Conservation (phyloP, 2,113 vertebrate species). For the Grammomys dolichurus region DNA sequence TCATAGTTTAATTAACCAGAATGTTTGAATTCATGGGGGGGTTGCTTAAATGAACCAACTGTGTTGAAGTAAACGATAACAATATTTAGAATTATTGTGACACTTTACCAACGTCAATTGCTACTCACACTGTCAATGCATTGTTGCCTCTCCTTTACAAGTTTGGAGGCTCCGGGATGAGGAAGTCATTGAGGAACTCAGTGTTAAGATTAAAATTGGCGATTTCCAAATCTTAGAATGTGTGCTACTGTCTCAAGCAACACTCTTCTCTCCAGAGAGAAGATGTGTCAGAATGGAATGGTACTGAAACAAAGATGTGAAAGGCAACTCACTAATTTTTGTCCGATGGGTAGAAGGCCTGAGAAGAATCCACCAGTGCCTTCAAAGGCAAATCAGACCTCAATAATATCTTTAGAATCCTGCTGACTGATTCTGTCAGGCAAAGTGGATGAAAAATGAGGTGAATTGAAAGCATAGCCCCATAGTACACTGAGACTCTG, state of each 20-base stretch:
- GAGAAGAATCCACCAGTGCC: constrained; percentile 4
- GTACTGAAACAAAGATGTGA: constrained; percentile 21
- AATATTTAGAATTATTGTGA: constrained; percentile 72
- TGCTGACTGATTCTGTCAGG: not conserved
- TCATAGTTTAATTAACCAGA: constrained; percentile 52
- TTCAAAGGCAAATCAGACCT: not conserved
- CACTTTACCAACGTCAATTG: constrained; percentile 67
- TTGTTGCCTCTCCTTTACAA: constrained; percentile 57
- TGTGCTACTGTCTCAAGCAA: constrained; percentile 46
- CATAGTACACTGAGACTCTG: not conserved
- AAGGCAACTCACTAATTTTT: not conserved
- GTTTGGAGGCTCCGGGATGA: constrained; percentile 48
- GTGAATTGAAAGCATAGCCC: not conserved
- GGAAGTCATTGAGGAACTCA: constrained; percentile 51
- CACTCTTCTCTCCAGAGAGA: constrained; percentile 46
- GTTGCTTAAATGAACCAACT: constrained; percentile 62
- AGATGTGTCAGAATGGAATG: constrained; percentile 37
- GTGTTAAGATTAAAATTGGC: constrained; percentile 50
- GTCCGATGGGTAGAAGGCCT: not conserved
- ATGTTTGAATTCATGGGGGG: constrained; percentile 63
- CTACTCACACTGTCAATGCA: constrained; percentile 15
- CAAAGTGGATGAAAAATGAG: constrained; percentile 31
- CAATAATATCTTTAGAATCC: not conserved
- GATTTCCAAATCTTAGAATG: constrained; percentile 55
- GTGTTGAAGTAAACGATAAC: constrained; percentile 67